A percentile compares a stretch with the other conserved stretches of the same genome.
Conservation (phyloP, 2,888 invertebrate genomes). For the Cactoblastis cactorum region DNA sequence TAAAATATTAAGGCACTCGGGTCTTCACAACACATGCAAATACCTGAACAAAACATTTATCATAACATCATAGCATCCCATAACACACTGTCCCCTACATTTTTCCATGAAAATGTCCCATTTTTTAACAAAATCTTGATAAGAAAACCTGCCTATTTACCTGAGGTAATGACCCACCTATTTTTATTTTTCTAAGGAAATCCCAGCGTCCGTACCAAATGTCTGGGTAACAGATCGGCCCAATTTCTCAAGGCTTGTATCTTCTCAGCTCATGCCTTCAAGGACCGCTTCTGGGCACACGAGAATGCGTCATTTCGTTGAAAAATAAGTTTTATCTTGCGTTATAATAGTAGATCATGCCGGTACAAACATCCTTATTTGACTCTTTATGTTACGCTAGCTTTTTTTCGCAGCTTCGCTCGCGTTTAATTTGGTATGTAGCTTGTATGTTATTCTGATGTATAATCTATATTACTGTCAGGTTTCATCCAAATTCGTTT, state of each 20-base stretch:
- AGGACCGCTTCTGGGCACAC: constrained; percentile 10
- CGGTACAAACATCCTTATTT: constrained; percentile 8
- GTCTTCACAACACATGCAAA: too few species aligned
- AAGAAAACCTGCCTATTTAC: constrained; percentile 17
- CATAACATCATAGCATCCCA: neutral
- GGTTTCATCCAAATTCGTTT: too few species aligned
- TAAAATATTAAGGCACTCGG: too few species aligned
- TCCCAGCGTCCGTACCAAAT: constrained; percentile 17
- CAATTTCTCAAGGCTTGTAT: constrained; percentile 23
- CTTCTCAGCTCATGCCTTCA: constrained; percentile 17
- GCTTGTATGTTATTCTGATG: neutral
- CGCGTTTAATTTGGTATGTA: neutral
- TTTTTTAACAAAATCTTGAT: constrained; percentile 12
- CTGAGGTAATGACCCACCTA: constrained; percentile 20
- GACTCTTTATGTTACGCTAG: too few species aligned
- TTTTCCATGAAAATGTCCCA: neutral
- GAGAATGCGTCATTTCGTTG: constrained; percentile 21
- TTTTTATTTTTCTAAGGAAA: constrained; percentile 25
- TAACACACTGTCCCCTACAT: neutral
- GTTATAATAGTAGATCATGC: constrained; percentile 19
- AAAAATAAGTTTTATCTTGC: constrained; percentile 15
- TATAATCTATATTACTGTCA: too few species aligned
- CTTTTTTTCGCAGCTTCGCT: too few species aligned
- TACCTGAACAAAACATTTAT: neutral
- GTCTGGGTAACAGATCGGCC: constrained; percentile 21